Base-by-base conservation (phyloP, 2,797 vertebrate species). In the Brotogeris chrysoptera region DNA sequence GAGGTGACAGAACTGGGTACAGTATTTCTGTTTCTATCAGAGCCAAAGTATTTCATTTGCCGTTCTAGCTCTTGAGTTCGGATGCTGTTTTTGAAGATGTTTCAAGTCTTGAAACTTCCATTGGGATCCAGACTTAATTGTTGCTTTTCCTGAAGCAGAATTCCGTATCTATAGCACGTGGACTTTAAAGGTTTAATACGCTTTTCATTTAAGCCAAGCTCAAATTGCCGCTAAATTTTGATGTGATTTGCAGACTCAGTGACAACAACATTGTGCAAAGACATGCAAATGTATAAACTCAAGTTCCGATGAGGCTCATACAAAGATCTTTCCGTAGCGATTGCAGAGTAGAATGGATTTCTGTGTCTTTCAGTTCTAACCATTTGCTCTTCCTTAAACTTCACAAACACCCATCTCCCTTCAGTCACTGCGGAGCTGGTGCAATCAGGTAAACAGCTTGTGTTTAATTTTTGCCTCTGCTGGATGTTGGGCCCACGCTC, bases 381-480 rank as follows among this genome's bases (percentile, higher is more conserved):
- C 66, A 70, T 88, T 89, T 86, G 44, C 71, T 95, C 65, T 92
- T 92, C 83, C 86, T 92, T 74, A 78, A 80, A 77, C 88, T 93
- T 92, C 32, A 94, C 92, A 93, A 83, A 60, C 34, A 60, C 59
- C 77, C 90, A 85, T 47, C 60, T 74, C 53, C 85, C 66, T 91
- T 64, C 90, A 88, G 23, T 84, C 61, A 27, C 81, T 88, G 91
- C 90, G 47, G 90, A 93, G 86, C 76, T 82, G 92, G 61, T 78
- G 41, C 79, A 64, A 46, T 93, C 49, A 92, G 76, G 94, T 95
- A 96, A 96, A 95, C 95, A 97, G 96, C 92, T 83, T 61, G 93
- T 74, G 90, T 95, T 65, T 79, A 61, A 79, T 50, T 90, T 81
- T 59, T 87, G 68, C 91, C 90, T 84, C 36, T n/a, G 92, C 88